Conservation (phyloP, 2,113 vertebrate species). For the Labrus mixtus region DNA sequence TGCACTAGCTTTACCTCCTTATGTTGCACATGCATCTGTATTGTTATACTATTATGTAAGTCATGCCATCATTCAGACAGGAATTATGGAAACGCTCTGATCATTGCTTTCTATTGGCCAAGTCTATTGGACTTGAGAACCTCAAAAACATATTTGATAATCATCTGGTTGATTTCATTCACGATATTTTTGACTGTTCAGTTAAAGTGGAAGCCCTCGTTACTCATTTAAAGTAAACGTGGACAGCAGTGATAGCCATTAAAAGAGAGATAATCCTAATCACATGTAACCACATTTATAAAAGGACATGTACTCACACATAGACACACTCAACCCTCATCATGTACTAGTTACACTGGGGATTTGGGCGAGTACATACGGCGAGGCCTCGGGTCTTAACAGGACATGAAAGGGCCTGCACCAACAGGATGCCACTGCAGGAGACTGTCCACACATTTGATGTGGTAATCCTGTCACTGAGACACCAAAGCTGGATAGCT, state of each 20-base stretch:
- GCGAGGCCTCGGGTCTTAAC: slow-evolving; percentile 60
- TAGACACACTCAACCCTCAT: slow-evolving; percentile 1
- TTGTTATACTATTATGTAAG: no score
- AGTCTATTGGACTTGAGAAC: background rate
- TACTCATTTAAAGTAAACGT: background rate
- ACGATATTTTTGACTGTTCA: background rate
- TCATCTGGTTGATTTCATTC: background rate
- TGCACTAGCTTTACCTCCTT: no score
- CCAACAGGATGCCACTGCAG: slow-evolving; percentile 67
- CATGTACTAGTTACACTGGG: slow-evolving; percentile 54
- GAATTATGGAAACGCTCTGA: no score
- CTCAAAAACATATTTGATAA: background rate
- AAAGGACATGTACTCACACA: background rate
- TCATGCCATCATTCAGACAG: no score
- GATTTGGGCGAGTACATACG: slow-evolving; percentile 44
- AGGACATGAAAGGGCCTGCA: slow-evolving; percentile 72
- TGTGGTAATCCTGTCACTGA: slow-evolving; percentile 74
- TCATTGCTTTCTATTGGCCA: no score
- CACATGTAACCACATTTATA: background rate
- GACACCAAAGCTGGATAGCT: slow-evolving; percentile 72
- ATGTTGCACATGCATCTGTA: no score
- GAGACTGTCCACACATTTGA: slow-evolving; percentile 72
- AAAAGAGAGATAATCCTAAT: background rate
- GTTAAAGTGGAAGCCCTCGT: background rate
- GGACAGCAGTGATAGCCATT: background rate